A percentile compares a stretch with the other conserved stretches of the same genome.
These are phyloP conservation scores for Crematogaster levior DNA, from an alignment of 2,888 invertebrate genomes.

Conservation along the genomic window DNA sequence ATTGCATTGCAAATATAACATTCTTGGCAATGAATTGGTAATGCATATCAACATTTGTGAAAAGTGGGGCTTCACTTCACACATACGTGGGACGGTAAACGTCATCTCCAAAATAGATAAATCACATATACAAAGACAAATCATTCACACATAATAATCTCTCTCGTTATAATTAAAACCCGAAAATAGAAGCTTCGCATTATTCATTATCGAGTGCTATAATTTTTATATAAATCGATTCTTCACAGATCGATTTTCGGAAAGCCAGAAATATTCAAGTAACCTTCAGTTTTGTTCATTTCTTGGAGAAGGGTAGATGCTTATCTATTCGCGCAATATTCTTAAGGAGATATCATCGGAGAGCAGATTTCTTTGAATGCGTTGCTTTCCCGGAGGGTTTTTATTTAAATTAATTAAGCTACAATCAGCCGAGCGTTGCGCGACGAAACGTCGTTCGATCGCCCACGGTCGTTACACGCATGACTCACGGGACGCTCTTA, in stretches of 20 bases:
- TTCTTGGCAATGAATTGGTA: conserved; percentile 1
- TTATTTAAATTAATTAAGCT: conserved; percentile 24
- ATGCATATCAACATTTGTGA: background rate
- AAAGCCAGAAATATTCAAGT: background rate
- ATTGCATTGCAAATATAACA: conserved; percentile 22
- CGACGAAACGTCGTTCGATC: conserved; percentile 29
- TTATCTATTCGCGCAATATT: background rate
- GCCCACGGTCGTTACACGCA: conserved; percentile 21
- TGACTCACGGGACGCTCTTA: conserved; percentile 33
- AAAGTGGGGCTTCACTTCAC: too few species aligned
- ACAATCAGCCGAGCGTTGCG: conserved; percentile 3
- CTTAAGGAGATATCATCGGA: background rate
- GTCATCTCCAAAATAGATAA: background rate
- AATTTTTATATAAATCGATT: background rate
- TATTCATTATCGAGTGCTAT: background rate
- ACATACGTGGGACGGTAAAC: background rate
- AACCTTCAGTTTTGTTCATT: background rate
- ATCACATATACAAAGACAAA: background rate
- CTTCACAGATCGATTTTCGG: background rate
- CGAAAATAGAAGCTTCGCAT: background rate
- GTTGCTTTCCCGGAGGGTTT: background rate
- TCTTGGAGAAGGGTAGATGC: background rate
- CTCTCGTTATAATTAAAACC: background rate
- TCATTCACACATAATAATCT: background rate
- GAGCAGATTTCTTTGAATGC: background rate